Base-by-base conservation (phyloP, 2,113 vertebrate genomes). In the Macquaria australasica region DNA sequence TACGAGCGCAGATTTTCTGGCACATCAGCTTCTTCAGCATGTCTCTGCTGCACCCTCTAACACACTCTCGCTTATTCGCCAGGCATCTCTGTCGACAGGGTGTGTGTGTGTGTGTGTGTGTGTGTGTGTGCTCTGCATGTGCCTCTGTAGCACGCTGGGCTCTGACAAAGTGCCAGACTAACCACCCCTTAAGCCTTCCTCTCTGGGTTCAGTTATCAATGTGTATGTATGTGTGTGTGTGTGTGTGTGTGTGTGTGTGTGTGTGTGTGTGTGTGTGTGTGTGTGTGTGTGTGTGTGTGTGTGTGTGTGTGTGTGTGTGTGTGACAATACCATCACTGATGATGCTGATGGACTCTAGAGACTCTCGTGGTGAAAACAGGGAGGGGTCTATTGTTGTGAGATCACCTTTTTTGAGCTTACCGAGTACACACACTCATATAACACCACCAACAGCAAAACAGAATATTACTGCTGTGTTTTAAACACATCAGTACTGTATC, bases 21-120 rank as follows among this genome's bases (percentile, higher is more conserved):
- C 95, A 97, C 92, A 97, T 94, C 84, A 97, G 94, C 93, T 91
- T 97, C 95, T 91, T 95, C 93, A 97, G 92, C 96, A 96, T 95
- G 86, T 94, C 95, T 94, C 94, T 85, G 92, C 87, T 89, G 48
- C 88, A 80, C 77, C 81, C 88, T 90, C 91, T 62, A 81, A 82
- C 88, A 80, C 50, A 53, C 87, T 84, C 83, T 80, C 71, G 93
- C 51, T 28, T 10, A 50, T 60, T 77, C 93, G 48, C 18, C 53
- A 34, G 12, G 37, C 85, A 83, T 82, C 78, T 31, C 84, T 56
- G 59, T 25, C 31, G 3, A 25, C 50, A 34, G 82, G 31, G 16
- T 68, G 81, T 63, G 78, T 82, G 78, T 74, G 62, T 70, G 62
- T 53, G 53, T 51, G 70, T 74, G 59, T 83, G 84, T 70, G 31